Base-by-base conservation (phyloP, 2,888 invertebrate species). In the Cacoxenus indagator region DNA sequence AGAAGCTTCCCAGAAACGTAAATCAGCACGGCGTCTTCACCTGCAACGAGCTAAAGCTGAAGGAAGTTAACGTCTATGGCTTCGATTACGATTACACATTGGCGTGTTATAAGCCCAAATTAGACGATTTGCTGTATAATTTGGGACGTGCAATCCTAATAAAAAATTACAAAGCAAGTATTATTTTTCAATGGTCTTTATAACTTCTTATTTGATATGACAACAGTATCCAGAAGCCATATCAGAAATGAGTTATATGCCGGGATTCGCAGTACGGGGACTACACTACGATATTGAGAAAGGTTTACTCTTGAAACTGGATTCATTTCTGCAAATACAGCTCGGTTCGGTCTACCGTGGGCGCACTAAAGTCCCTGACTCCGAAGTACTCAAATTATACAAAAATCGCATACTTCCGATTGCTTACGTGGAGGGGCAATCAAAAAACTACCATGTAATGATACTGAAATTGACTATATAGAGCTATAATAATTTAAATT, bases 11-110 rank as follows among this genome's bases (percentile, higher is more conserved):
- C 3, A 92, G 92, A 84, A 94, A 96, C 90, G 96, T 96, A 0
- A 94, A 96, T 84, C 92, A 93, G 0, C 90, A 91, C 80, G 96
- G 95, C 48, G 96, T 99, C 1, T 99, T 98, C 89, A 97, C 97
- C 11, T 98, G 98, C 88, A 99, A 99, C 89, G 98, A 98, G 85
- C 90, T 98, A 68, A 95, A 97, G 87, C 89, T 99, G 65, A 91
- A 93, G 73, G 95, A 97, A 88, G 95, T 99, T 48, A 92, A 95
- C 83, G 96, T 98, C 0, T 98, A 97, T 90, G 96, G 99, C 51
- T 99, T 99, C 90, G 99, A 99, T 89, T 99, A 99, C 90, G 99
- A 99, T 88, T 99, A 99, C 88, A 99, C 99, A 0, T 88, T 99
- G 81, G 98, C 98, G 0, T 95, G 96, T 81, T 99, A 99, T 87